Conservation (phyloP, 1,140 invertebrate species). For the Melipona quadrifasciata region DNA sequence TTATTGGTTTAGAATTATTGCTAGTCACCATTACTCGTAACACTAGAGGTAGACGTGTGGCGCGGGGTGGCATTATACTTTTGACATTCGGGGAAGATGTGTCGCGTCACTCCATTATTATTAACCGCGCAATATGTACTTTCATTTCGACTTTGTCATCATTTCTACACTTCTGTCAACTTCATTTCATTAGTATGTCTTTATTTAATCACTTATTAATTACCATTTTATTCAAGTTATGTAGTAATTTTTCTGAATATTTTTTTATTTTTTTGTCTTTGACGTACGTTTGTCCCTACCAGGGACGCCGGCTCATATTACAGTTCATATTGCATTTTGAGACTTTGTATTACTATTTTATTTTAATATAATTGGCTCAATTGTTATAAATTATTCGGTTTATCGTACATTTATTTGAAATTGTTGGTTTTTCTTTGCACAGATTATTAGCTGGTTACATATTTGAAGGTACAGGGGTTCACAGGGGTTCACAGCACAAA, state of each 20-base stretch:
- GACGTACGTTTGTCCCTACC: no score
- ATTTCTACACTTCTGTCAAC: neutral
- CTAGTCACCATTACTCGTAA: neutral
- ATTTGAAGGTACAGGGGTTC: no score
- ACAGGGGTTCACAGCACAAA: no score
- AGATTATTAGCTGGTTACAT: no score
- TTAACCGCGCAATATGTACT: neutral
- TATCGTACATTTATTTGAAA: no score
- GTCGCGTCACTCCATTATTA: neutral
- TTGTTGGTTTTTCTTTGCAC: no score
- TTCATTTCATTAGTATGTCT: neutral
- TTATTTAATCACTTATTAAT: neutral
- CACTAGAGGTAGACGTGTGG: neutral
- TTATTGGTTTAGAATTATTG: neutral
- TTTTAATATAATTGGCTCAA: neutral
- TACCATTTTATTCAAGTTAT: neutral
- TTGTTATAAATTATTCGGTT: no score
- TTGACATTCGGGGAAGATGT: neutral
- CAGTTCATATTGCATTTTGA: neutral
- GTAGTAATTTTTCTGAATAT: neutral
- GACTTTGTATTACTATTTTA: neutral
- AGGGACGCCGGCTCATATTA: neutral
- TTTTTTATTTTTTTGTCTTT: neutral
- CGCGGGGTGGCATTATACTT: neutral
- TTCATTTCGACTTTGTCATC: neutral